Evolutionary conservation across 1,140 invertebrate species (phyloP).

Genomic region (Drosophila bocki): DNA sequence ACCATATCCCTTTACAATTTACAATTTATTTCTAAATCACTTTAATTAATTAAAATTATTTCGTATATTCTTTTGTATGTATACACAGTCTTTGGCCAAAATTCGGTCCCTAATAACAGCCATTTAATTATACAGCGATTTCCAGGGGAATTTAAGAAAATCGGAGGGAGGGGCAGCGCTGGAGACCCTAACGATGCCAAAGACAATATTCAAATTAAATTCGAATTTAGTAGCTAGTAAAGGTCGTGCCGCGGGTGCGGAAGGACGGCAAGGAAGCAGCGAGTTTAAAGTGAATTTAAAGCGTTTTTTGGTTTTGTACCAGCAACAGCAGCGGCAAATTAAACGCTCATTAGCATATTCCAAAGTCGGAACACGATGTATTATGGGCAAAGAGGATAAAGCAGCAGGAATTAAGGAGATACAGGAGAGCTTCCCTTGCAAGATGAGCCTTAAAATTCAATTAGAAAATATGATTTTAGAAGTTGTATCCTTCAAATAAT

Average conservation of each 20-base stretch:
- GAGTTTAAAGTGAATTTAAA: constrained; percentile 76
- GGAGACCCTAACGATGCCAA: constrained; percentile 9
- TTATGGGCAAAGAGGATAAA: constrained; percentile 6
- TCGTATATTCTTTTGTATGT: background rate
- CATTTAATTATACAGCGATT: constrained; percentile 41
- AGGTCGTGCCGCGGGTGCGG: constrained; percentile 20
- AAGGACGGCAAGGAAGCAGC: constrained; percentile 10
- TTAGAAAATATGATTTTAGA: background rate
- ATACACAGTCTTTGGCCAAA: constrained; percentile 7
- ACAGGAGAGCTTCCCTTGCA: background rate
- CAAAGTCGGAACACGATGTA: constrained; percentile 37
- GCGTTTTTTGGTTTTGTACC: constrained; percentile 59
- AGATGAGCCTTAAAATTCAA: background rate
- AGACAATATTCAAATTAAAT: constrained; percentile 65
- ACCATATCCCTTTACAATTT: background rate
- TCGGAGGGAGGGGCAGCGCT: background rate
- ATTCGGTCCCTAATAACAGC: constrained; percentile 36
- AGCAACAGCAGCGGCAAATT: constrained; percentile 50
- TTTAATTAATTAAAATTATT: constrained; percentile 6
- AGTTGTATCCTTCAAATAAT: background rate
- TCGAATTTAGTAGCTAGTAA: constrained; percentile 68
- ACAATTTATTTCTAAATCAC: background rate
- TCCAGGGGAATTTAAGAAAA: background rate
- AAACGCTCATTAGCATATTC: constrained; percentile 79
- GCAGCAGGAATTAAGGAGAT: background rate